Evolutionary conservation across 2,888 invertebrate species (phyloP).

Genomic region (Xanthorhoe designata): DNA sequence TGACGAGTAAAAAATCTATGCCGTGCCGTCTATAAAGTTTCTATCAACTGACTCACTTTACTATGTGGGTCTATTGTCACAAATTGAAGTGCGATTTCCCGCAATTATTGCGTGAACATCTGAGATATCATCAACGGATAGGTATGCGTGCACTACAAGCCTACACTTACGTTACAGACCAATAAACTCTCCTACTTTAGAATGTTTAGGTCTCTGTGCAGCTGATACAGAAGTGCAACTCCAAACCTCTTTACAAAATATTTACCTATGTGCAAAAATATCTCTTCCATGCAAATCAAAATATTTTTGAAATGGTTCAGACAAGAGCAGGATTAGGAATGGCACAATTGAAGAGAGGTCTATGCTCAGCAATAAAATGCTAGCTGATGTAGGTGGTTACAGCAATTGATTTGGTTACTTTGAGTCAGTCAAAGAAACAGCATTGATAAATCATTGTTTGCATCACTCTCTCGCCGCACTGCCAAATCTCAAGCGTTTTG

Average conservation of each 20-base stretch:
- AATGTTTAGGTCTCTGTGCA: not conserved
- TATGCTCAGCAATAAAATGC: too few species aligned
- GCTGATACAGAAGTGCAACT: conserved; percentile 13
- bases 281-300: too few species aligned
- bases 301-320: too few species aligned
- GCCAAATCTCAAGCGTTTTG: not conserved
- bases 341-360: too few species aligned
- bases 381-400: too few species aligned
- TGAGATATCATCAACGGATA: conserved; percentile 30
- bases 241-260: too few species aligned
- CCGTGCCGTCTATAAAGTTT: conserved; percentile 19
- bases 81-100: conserved; percentile 31
- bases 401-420: too few species aligned
- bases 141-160: conserved; percentile 24
- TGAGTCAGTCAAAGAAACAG: too few species aligned
- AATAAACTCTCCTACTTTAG: conserved; percentile 26
- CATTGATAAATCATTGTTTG: not conserved
- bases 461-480: conserved; percentile 1
- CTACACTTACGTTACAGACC: conserved; percentile 31
- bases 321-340: too few species aligned
- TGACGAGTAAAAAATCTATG: conserved; percentile 16
- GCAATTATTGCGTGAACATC: conserved; percentile 33
- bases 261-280: too few species aligned
- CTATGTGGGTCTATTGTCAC: conserved; percentile 30
- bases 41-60: conserved; percentile 21